Base-by-base conservation (phyloP, 2,888 invertebrate species). In the Pseudococcus viburni region DNA sequence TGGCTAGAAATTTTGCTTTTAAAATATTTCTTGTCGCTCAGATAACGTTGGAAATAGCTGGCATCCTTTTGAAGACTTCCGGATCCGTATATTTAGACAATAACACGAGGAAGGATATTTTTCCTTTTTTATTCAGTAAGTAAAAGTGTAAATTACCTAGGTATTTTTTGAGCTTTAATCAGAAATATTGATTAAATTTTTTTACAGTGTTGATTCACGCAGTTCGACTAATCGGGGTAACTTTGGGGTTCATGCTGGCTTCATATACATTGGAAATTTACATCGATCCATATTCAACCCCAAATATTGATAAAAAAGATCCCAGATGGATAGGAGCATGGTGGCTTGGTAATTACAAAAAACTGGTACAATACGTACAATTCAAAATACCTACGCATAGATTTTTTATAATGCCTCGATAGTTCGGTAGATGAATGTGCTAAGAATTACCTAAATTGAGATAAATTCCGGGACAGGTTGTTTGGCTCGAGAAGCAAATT, bases 321-420 rank as follows among this genome's bases (percentile, higher is more conserved):
- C 92, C 93, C 0, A 91, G 93, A 59, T 93, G 93, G 93, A 91
- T 93, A 17, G 93, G 93, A 2, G 93, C 93, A 0, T 93, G 93
- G 93, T 93, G 93, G 93, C 90, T 93, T 11, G 93, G 92, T 91
- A 90, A 90, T 89, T 22, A 80, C n/a, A 9, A 80, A 46, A 42
- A 39, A 5, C 46, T 80, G 80, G 39, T 80, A 42, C 80, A 42
- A 33, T 51, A 33, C 19, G 73, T 26, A 26, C 73, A 26, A 22
- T n/a, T 3, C 7, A 68, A 12, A 11, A 51, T 51, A 11, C 12
- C 12, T 51, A 51, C 7, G 8, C n/a, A n/a, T n/a, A n/a, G n/a
- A n/a, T n/a, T n/a, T n/a, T n/a, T n/a, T n/a, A n/a, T n/a, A n/a
- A 33, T 33, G 26, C 3, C 3, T 33, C 26, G 3, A 51, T 51